Evolutionary conservation across 2,888 invertebrate species (phyloP), one percentile per base, ranked within the genome.

Genomic region (Rapana venosa): DNA sequence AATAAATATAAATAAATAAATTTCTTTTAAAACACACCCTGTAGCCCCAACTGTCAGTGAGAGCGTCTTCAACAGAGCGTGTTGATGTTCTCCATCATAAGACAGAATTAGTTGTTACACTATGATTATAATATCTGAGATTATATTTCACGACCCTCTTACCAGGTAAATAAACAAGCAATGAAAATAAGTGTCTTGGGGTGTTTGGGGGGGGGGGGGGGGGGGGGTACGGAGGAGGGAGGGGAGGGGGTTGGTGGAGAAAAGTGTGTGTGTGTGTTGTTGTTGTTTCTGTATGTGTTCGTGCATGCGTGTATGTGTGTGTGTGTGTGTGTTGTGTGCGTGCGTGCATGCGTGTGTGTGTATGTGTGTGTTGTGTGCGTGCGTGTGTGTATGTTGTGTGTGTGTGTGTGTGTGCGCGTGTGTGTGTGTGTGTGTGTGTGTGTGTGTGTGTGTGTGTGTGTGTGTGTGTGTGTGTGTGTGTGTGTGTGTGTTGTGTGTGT

Each of bases 291-390:
- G 66, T 66, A 13, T 66, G 66, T 66, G 66, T 66, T 2, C 13
- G 66, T 66, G 66, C 13, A 13, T 66, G 66, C 13, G 66, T 66
- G 66, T 66, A 13, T 66, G 66, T 66, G 66, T 66, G 66, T 84
- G 85, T 20, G 36, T 61, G 89, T 70, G 36, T 70, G 89, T 84
- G 36, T 70, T 47, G 86, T 86, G 36, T 77, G 81, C 70, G 4
- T 77, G 77, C 47, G 36, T 77, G 79, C 70, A 26, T 86, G 86
- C 85, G 26, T 86, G 86, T 77, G 56, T 47, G 30, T 77, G 17
- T 30, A 85, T 47, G 1, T 58, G 84, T 36, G 22, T 58, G 6
- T 6, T 66, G 17, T 22, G 17, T 66, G 17, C 66, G 1, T 66
- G 17, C 13, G 17, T 22, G 17, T 66, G 17, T 13, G 1, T 66